Evolutionary conservation across 2,113 vertebrate species (phyloP).

Genomic region (Myrmecobius fasciatus): DNA sequence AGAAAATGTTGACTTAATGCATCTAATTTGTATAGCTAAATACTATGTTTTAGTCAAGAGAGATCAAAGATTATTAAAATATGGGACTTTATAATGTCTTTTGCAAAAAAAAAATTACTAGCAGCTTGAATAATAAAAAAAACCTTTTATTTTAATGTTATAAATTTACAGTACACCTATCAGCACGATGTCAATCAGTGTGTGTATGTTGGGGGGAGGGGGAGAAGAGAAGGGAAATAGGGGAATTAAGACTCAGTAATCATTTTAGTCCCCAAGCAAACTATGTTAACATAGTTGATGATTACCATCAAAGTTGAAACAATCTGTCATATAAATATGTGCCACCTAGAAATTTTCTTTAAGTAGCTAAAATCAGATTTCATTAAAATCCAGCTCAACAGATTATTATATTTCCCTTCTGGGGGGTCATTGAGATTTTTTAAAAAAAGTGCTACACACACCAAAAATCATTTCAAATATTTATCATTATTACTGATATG

Average conservation of each 20-base stretch:
- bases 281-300: rapidly evolving
- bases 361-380: background rate
- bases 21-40: background rate
- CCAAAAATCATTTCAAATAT: background rate
- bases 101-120: background rate
- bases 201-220: background rate
- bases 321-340: background rate
- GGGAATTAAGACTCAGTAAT: conserved; percentile 62
- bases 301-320: background rate
- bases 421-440: background rate
- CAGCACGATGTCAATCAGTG: conserved; percentile 26
- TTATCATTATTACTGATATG: background rate
- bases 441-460: conserved; percentile 40
- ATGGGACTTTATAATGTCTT: background rate
- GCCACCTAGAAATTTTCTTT: background rate
- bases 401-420: background rate
- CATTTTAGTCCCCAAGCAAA: conserved; percentile 48
- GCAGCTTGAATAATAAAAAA: conserved; percentile 74
- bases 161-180: conserved; percentile 80
- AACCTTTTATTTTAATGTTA: conserved; percentile 78
- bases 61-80: background rate
- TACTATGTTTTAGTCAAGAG: background rate
- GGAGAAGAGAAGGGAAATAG: conserved; percentile 4
- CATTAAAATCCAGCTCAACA: background rate
- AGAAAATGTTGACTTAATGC: background rate